Percentiles rank a stretch among this genome's conserved stretches.
These are phyloP conservation scores for Rotaria magnacalcarata DNA, from an alignment of 2,888 invertebrate species.

Conservation along the genomic window DNA sequence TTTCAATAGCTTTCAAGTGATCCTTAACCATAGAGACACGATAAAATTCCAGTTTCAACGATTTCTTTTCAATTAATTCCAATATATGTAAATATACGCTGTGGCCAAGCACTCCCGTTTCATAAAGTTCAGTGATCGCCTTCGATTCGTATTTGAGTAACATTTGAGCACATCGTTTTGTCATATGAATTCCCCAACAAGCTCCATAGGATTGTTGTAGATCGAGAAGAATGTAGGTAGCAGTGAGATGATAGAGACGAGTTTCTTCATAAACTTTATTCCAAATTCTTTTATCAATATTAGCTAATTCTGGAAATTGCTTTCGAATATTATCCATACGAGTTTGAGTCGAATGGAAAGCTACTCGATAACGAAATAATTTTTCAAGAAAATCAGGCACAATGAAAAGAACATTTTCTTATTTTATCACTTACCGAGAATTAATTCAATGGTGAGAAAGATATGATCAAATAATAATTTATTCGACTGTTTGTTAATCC, in stretches of 20 bases:
- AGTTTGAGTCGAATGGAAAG: background rate
- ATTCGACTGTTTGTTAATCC: background rate
- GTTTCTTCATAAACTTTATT: background rate
- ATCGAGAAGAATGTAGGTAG: background rate
- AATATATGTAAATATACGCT: background rate
- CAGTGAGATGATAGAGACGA: background rate
- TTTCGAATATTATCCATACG: background rate
- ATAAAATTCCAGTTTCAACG: background rate
- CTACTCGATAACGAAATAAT: background rate
- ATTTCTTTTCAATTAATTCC: background rate
- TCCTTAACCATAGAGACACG: background rate
- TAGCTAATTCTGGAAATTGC: background rate
- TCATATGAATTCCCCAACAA: slow-evolving; percentile 10
- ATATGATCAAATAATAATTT: slow-evolving; percentile 4
- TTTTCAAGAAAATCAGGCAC: background rate
- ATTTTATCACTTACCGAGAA: background rate
- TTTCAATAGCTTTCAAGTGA: background rate
- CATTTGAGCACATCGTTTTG: slow-evolving; percentile 16
- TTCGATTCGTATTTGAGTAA: background rate
- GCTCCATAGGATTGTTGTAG: background rate
- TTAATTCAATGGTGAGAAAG: background rate
- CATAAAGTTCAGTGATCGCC: background rate
- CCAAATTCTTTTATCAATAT: background rate
- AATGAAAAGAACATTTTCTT: background rate
- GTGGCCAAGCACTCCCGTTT: background rate